Percentiles rank a stretch among this genome's conserved stretches.
Evolutionary conservation across 2,113 vertebrate species (phyloP).

Genomic region (Procapra przewalskii): DNA sequence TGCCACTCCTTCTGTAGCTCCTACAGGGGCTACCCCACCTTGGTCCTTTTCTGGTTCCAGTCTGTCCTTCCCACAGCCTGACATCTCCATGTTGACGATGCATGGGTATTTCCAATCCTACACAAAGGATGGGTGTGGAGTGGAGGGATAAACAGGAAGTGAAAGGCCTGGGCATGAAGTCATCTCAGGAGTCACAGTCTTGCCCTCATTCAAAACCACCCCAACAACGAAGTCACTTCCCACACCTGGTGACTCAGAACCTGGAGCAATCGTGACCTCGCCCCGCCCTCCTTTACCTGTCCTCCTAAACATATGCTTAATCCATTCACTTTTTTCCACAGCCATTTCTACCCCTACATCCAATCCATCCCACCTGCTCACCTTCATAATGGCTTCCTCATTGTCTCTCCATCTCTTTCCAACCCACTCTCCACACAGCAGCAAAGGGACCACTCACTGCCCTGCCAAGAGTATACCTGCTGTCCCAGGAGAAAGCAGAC

Average conservation of each 20-base stretch:
- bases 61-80: background rate
- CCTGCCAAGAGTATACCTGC: background rate
- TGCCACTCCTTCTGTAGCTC: background rate
- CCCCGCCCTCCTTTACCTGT: background rate
- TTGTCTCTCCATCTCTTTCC: background rate
- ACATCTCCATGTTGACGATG: rapidly evolving
- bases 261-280: rapidly evolving
- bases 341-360: rapidly evolving
- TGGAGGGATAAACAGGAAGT: background rate
- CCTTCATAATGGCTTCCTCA: background rate
- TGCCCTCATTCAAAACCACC: background rate
- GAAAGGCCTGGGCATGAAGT: background rate
- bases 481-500: background rate
- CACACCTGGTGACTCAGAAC: background rate
- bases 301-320: background rate
- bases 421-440: rapidly evolving
- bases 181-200: background rate
- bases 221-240: background rate
- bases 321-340: background rate
- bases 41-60: background rate
- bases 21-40: too few species aligned
- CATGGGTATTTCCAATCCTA: background rate
- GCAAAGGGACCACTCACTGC: too few species aligned
- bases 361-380: background rate
- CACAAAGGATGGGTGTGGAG: background rate